Base-by-base conservation (phyloP, 2,113 vertebrate species). In the Vireo altiloquus region DNA sequence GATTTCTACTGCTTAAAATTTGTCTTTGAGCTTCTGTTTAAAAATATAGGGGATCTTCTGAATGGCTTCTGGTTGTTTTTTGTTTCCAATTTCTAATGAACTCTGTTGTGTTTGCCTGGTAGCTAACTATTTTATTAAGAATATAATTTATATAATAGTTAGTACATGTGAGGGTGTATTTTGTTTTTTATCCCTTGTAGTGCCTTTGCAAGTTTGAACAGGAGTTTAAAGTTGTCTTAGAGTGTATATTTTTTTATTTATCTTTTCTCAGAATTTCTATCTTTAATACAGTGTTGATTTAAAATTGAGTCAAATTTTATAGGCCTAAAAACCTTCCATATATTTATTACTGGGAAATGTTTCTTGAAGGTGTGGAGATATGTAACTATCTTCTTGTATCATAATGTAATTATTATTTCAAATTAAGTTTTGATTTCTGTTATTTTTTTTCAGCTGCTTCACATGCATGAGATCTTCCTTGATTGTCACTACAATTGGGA, bases 401-500 rank as follows among this genome's bases (percentile, higher is more conserved):
- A 2, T n/a, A 74, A 44, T 28, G 3, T 54, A 94, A 57, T 72
- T 68, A 52, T 42, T 57, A 54, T 22, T 86, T 79, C 11, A 15
- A 53, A 86, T 64, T 90, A 85, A 70, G 2, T 85, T 54, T 85
- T 92, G 4, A 30, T 49, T 77, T 24, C 9, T 74, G 52, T 70
- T 52, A 19, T 54, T 70, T 65, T 60, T 39, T 92, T 96, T 53
- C 79, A 99, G 99, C 94, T 99, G 89, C 99, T 99, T 72, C 99
- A 99, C 18, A 98, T 99, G 70, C 99, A 99, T 24, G 99, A 99
- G 92, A 99, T 99, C 19, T 99, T 99, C 97, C 98, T 99, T 84
- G 99, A 99, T 83, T 99, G 98, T 97, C 99, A 99, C 90, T 99
- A 99, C 97, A 99, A 99, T 87, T 99, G 99, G 99, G 99, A 99